A percentile compares a stretch with the other conserved stretches of the same genome.
Evolutionary conservation across 2,888 invertebrate genomes (phyloP).

Genomic region (Drosophila suboccidentalis): DNA sequence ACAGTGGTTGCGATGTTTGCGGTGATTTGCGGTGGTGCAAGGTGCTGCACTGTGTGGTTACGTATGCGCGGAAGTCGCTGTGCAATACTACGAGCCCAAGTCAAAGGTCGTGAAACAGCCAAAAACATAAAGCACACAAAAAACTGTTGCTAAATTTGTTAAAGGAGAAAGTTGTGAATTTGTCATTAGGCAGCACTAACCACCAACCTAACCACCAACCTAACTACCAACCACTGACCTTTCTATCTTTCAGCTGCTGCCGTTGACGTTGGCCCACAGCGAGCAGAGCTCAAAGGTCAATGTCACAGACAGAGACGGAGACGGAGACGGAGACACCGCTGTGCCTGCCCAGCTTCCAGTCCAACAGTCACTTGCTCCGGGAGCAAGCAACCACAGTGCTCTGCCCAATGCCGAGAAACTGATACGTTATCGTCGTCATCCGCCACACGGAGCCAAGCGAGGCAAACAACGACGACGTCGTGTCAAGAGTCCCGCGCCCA

Average conservation of each 20-base stretch:
- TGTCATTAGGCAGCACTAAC: constrained; percentile 2
- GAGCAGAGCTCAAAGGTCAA: constrained; percentile 26
- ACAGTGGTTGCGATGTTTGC: neutral
- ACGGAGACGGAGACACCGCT: neutral
- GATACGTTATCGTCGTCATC: constrained; percentile 81
- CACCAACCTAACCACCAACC: neutral
- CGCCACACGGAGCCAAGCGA: constrained; percentile 75
- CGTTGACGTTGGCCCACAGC: constrained; percentile 19
- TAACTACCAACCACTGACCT: constrained; percentile 9
- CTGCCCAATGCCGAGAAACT: constrained; percentile 76
- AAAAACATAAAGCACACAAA: neutral
- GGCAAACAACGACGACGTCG: constrained; percentile 71
- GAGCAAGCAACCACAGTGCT: neutral
- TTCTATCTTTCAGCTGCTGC: constrained; percentile 34
- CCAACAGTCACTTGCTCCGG: neutral
- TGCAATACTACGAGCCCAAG: constrained; percentile 14
- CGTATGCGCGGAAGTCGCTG: constrained; percentile 37
- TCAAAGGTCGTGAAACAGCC: constrained; percentile 47
- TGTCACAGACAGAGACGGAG: constrained; percentile 9
- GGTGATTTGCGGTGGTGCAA: constrained; percentile 6
- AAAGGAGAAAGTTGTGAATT: constrained; percentile 38
- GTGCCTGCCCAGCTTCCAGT: neutral
- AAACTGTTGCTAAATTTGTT: constrained; percentile 35
- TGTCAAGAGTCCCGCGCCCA: constrained; percentile 68
- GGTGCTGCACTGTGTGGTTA: constrained; percentile 19